Evolutionary conservation across 2,113 vertebrate genomes (phyloP).

Genomic region (Pterocles gutturalis): DNA sequence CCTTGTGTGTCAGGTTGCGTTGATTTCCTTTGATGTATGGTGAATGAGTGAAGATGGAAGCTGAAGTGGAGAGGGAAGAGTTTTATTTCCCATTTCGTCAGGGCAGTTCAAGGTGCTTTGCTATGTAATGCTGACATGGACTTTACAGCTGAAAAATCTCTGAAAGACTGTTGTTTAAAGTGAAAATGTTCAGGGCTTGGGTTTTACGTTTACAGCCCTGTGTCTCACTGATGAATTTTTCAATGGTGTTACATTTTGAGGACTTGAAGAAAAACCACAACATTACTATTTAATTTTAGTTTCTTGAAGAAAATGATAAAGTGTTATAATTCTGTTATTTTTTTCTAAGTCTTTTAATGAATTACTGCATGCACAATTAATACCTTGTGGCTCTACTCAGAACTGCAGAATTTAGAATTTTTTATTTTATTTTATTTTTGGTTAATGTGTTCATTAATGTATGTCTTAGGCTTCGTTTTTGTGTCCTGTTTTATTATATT

Average conservation of each 20-base stretch:
- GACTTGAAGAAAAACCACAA: not conserved
- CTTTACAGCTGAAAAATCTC: not conserved
- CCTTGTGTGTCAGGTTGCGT: constrained; percentile 77
- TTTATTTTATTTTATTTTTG: not conserved
- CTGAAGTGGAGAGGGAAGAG: constrained; percentile 68
- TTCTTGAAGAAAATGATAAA: not conserved
- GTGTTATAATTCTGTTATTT: not conserved
- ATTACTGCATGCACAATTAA: not conserved
- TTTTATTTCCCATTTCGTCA: constrained; percentile 68
- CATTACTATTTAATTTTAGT: not conserved
- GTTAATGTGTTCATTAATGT: not conserved
- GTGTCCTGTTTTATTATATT: not conserved
- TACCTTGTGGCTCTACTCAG: not conserved
- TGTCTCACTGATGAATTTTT: not conserved
- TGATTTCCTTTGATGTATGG: constrained; percentile 81
- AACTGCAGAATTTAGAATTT: not conserved
- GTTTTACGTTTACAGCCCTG: not conserved
- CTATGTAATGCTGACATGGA: constrained; percentile 14
- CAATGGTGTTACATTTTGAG: not conserved
- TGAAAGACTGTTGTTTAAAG: not conserved
- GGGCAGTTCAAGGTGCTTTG: constrained; percentile 55
- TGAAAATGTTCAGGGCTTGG: not conserved
- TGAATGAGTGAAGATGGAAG: constrained; percentile 71
- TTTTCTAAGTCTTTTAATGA: not conserved
- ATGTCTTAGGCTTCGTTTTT: not conserved